phyloP scores from a whole-genome alignment of 2,113 vertebrate genomes.

The Silurus glanis region DNA sequence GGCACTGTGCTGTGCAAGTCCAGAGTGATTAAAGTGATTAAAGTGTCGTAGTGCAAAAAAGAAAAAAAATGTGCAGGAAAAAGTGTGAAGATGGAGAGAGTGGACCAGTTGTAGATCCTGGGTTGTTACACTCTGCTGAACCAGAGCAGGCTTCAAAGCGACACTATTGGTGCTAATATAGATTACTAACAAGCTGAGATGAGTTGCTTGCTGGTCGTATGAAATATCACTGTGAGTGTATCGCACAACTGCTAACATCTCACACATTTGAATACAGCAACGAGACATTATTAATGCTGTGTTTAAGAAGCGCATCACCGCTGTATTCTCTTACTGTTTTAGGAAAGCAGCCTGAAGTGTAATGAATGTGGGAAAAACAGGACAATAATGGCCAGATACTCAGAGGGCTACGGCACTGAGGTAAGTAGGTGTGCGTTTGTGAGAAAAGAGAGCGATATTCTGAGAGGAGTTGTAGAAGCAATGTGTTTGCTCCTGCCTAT shows the following conservation, averaged over 20 bases:
- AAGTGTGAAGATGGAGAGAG: too few relatives aligned
- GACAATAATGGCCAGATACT: conserved; percentile 66
- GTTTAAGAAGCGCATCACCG: background rate
- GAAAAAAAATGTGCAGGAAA: too few relatives aligned
- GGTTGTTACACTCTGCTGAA: background rate
- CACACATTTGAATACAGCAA: too few relatives aligned
- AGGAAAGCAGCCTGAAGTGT: conserved; percentile 61
- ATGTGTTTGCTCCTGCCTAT: conserved; percentile 39
- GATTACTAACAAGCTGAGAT: background rate
- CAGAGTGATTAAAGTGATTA: too few relatives aligned
- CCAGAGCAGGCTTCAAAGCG: background rate
- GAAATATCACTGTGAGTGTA: background rate
- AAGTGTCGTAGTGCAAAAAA: too few relatives aligned
- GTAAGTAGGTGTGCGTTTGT: conserved; percentile 54
- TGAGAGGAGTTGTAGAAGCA: conserved; percentile 25
- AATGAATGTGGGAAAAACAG: conserved; percentile 68
- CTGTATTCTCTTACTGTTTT: background rate
- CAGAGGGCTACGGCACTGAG: conserved; percentile 77
- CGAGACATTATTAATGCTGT: background rate
- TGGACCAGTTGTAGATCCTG: too few relatives aligned
- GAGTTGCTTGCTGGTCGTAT: background rate
- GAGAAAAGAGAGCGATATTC: conserved; percentile 9
- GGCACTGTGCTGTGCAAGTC: too few relatives aligned
- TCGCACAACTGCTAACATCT: background rate
- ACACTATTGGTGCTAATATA: background rate